phyloP scores from a whole-genome alignment of 2,888 invertebrate species.

The Saturnia japonica region DNA sequence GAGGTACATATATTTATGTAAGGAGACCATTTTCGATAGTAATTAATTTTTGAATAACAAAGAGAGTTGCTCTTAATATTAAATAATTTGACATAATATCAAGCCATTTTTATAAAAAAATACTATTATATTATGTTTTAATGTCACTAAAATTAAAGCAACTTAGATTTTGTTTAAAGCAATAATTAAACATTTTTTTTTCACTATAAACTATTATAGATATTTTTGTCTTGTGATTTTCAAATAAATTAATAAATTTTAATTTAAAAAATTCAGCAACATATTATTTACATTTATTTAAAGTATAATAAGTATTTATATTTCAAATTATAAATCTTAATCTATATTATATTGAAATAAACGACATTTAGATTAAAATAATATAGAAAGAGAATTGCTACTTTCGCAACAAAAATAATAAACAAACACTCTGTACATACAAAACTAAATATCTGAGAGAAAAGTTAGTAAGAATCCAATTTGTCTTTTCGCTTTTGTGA shows the following conservation, averaged over 20 bases:
- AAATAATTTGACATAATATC: background rate
- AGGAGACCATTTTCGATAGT: background rate
- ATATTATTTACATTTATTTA: too few relatives aligned
- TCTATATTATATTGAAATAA: background rate
- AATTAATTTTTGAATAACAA: background rate
- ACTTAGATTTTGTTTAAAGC: background rate
- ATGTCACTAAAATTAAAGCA: background rate
- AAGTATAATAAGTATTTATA: too few relatives aligned
- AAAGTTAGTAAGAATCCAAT: constrained; percentile 11
- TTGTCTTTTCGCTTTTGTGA: constrained; percentile 17
- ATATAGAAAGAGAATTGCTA: background rate
- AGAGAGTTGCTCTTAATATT: background rate
- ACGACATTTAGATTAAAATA: background rate
- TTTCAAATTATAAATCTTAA: too few relatives aligned
- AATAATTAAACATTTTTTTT: too few relatives aligned
- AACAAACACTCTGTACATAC: constrained; percentile 1
- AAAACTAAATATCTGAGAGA: background rate
- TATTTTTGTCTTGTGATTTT: too few relatives aligned
- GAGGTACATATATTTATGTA: too few relatives aligned
- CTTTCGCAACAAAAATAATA: background rate
- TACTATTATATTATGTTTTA: background rate
- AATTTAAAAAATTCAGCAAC: too few relatives aligned
- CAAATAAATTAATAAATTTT: too few relatives aligned
- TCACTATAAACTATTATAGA: too few relatives aligned
- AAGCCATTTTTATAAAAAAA: background rate